Conservation (phyloP, 2,888 invertebrate species). For the Stegophylla sp. region DNA sequence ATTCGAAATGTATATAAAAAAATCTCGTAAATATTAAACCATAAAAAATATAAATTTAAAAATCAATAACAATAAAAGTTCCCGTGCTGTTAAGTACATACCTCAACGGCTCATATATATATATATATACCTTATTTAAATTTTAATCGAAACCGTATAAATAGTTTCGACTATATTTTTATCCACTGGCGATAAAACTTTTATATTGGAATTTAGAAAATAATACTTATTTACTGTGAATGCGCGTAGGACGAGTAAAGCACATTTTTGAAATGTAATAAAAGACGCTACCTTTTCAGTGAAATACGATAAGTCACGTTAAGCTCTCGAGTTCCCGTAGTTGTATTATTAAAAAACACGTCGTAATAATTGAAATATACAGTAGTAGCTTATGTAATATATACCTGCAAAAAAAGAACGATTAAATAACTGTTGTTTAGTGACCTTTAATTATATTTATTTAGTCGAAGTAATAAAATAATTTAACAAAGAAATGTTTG, state of each 20-base stretch:
- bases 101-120: background rate
- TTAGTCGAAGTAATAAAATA: no score
- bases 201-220: conserved; percentile 22
- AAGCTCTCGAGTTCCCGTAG: conserved; percentile 1
- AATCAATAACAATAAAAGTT: conserved; percentile 38
- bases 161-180: conserved; percentile 14
- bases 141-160: conserved; percentile 22
- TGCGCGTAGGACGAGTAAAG: background rate
- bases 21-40: conserved; percentile 2
- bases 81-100: background rate
- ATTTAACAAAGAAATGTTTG: no score
- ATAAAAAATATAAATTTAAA: conserved; percentile 16
- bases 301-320: background rate
- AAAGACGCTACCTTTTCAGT: background rate
- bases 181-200: conserved; percentile 2
- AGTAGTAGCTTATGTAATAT: no score
- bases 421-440: no score
- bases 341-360: background rate
- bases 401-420: no score
- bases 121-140: no score
- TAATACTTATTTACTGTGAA: conserved; percentile 4
- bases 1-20: conserved; percentile 7
- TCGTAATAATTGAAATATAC: no score
- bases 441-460: no score
- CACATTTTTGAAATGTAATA: conserved; percentile 27